These are phyloP conservation scores for Acromyrmex heyeri DNA, from an alignment of 1,140 invertebrate species.

Conservation along the genomic window DNA sequence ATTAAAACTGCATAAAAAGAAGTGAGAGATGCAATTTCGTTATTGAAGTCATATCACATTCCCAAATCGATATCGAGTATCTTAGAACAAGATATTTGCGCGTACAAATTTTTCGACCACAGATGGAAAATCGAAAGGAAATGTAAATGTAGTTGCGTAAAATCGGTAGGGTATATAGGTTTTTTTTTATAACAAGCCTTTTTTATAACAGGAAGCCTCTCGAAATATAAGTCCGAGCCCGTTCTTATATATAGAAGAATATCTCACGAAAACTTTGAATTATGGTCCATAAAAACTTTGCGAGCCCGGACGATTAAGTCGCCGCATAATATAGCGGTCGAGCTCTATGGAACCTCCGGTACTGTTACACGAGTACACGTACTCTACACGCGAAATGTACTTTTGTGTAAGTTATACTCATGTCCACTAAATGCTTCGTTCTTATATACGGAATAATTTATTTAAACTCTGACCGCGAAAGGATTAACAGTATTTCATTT, in stretches of 20 bases:
- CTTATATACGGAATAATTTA: conserved; percentile 12
- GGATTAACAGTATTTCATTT: conserved; percentile 19
- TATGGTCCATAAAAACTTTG: conserved; percentile 81
- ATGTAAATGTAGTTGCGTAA: not conserved
- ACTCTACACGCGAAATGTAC: conserved; percentile 28
- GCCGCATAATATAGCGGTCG: conserved; percentile 76
- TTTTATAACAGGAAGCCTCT: conserved; percentile 51
- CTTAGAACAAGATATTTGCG: not conserved
- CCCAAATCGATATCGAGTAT: not conserved
- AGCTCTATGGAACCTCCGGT: conserved; percentile 7
- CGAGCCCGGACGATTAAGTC: conserved; percentile 81
- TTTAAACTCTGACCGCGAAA: conserved; percentile 42
- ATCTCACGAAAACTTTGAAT: conserved; percentile 79
- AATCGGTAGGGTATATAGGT: not conserved
- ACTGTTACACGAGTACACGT: not conserved
- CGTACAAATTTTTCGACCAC: not conserved
- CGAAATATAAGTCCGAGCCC: conserved; percentile 31
- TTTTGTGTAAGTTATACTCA: conserved; percentile 36
- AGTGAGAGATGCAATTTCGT: conserved; percentile 36
- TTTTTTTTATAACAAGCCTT: not conserved
- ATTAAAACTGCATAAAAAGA: conserved; percentile 74
- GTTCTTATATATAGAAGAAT: conserved; percentile 73
- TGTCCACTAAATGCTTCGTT: conserved; percentile 58
- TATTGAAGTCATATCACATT: conserved; percentile 12
- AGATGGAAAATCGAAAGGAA: conserved; percentile 17